Conservation (phyloP, 2,888 invertebrate species). For the Mythimna pallens region DNA sequence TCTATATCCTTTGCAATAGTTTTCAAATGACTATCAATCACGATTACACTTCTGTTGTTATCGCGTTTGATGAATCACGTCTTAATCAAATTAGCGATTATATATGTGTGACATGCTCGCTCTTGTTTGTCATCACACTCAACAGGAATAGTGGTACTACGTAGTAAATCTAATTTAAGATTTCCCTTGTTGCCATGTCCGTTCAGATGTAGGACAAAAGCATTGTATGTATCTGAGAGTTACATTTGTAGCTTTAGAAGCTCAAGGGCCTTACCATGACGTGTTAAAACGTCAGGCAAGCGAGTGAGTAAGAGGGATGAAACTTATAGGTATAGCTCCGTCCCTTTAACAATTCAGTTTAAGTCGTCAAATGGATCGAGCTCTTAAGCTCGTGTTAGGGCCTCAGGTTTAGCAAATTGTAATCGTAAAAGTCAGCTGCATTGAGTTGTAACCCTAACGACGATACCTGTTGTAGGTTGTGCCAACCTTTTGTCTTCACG, state of each 20-base stretch:
- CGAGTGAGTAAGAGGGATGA: too few species aligned
- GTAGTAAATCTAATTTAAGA: not conserved
- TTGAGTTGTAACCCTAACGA: not conserved
- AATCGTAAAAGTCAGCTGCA: constrained; percentile 16
- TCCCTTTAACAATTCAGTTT: too few species aligned
- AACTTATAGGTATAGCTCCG: too few species aligned
- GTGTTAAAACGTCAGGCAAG: too few species aligned
- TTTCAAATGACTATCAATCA: constrained; percentile 34
- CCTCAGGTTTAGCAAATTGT: not conserved
- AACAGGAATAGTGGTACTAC: not conserved
- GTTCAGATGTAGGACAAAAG: constrained; percentile 7
- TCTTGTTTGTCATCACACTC: constrained; percentile 34
- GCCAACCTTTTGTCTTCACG: constrained; percentile 4
- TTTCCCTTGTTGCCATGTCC: constrained; percentile 1
- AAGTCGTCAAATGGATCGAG: too few species aligned
- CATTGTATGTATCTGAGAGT: not conserved
- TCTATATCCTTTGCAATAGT: constrained; percentile 31
- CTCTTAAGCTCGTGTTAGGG: too few species aligned
- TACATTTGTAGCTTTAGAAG: constrained; percentile 6
- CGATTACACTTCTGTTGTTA: constrained; percentile 35
- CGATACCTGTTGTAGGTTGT: not conserved
- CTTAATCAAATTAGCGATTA: constrained; percentile 57
- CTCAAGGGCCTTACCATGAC: too few species aligned
- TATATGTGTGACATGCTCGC: constrained; percentile 19
- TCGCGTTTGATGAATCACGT: constrained; percentile 55